A percentile compares a stretch with the other conserved stretches of the same genome.
Evolutionary conservation across 2,113 vertebrate genomes (phyloP).

Genomic region (Chunga burmeisteri): DNA sequence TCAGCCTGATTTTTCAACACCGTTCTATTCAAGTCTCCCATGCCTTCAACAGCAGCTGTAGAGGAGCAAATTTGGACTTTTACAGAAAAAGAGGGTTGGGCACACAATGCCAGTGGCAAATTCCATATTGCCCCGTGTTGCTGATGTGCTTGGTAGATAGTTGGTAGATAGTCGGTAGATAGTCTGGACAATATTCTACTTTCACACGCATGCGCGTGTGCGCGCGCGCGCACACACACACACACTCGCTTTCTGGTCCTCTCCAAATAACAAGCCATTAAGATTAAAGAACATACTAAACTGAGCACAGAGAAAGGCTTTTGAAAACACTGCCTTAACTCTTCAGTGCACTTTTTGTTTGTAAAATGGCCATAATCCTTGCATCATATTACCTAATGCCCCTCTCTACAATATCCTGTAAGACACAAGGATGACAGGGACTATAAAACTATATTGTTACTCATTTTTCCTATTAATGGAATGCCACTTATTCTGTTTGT

Average conservation of each 20-base stretch:
- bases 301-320: not conserved
- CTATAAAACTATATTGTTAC: not conserved
- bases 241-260: not conserved
- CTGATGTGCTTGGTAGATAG: not conserved
- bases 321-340: slow-evolving; percentile 11
- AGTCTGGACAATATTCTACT: not conserved
- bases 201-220: not conserved
- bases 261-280: not conserved
- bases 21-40: not conserved
- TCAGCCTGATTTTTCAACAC: not conserved
- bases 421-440: not conserved
- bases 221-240: not conserved
- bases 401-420: not conserved
- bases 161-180: not conserved
- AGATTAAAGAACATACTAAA: not conserved
- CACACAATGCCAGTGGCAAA: not conserved
- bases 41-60: not conserved
- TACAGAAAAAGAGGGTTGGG: not conserved
- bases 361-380: not conserved
- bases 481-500: not conserved
- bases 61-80: not conserved
- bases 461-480: not conserved
- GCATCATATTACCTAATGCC: not conserved
- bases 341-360: not conserved
- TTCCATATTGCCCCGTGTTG: not conserved